Conservation (phyloP, 2,888 invertebrate species). For the Stenchaetothrips biformis region DNA sequence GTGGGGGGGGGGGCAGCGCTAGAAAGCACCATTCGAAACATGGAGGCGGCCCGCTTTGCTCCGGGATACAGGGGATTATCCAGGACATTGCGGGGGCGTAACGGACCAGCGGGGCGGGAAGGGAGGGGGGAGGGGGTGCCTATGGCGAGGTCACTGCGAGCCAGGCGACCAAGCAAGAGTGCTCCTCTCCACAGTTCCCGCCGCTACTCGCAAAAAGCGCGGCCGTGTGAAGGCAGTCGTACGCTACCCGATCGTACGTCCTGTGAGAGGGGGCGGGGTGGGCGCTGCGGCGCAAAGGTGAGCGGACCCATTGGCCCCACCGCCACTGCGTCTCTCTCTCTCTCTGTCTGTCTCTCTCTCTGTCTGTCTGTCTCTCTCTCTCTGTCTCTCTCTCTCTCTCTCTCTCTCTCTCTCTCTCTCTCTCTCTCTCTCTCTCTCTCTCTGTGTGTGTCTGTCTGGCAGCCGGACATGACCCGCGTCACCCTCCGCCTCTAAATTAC, state of each 20-base stretch:
- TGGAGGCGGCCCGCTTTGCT: not conserved
- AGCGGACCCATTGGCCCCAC: not conserved
- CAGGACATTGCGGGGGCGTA: not conserved
- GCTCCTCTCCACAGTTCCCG: too few species aligned
- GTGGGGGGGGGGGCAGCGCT: not conserved
- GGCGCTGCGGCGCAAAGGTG: not conserved
- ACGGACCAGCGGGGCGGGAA: not conserved
- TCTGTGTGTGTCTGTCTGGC: not conserved
- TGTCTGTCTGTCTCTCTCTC: not conserved
- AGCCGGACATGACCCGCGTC: constrained; percentile 14
- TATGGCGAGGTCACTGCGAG: too few species aligned
- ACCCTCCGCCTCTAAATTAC: constrained; percentile 3
- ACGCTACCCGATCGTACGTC: too few species aligned
- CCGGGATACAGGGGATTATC: constrained; percentile 3
- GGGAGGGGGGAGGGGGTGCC: not conserved
- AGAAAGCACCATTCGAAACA: too few species aligned
- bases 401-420: not conserved
- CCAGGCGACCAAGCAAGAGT: too few species aligned
- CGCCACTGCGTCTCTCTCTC: not conserved
- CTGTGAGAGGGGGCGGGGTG: not conserved
- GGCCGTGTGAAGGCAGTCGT: too few species aligned
- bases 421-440: not conserved
- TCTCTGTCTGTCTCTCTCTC: not conserved
- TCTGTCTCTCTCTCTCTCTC: not conserved
- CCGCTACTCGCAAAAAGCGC: too few species aligned